phyloP scores from a whole-genome alignment of 2,113 vertebrate species.

The Ammodytes dubius region DNA sequence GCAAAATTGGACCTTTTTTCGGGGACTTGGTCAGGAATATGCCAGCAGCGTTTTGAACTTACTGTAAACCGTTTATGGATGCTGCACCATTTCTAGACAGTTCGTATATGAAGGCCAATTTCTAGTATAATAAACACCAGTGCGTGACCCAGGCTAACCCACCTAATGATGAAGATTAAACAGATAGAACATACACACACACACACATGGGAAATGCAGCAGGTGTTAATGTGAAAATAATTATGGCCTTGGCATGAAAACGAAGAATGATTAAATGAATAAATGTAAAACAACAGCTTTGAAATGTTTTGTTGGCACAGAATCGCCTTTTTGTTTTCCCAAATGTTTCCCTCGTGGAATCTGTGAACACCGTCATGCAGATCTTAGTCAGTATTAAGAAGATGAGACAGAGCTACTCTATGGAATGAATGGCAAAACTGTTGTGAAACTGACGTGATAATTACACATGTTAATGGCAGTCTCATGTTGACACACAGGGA shows the following conservation, averaged over 20 bases:
- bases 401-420: slow-evolving; percentile 55
- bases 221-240: slow-evolving; percentile 85
- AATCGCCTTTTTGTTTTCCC: slow-evolving; percentile 42
- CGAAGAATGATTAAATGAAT: slow-evolving; percentile 86
- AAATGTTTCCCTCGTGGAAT: slow-evolving; percentile 76
- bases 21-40: no score
- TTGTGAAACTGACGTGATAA: slow-evolving; percentile 26
- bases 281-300: slow-evolving; percentile 87
- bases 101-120: slow-evolving; percentile 50
- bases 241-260: slow-evolving; percentile 83
- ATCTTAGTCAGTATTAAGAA: slow-evolving; percentile 69
- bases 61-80: not conserved
- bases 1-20: no score
- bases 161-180: slow-evolving; percentile 74
- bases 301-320: slow-evolving; percentile 78
- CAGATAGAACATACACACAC: slow-evolving; percentile 64
- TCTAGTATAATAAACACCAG: slow-evolving; percentile 62
- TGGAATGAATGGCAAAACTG: slow-evolving; percentile 36
- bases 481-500: not conserved
- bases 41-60: no score
- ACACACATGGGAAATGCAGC: slow-evolving; percentile 75
- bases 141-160: slow-evolving; percentile 37
- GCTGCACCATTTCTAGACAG: slow-evolving; percentile 25
- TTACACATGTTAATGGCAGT: slow-evolving; percentile 1
- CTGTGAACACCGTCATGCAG: slow-evolving; percentile 68